A percentile compares a stretch with the other conserved stretches of the same genome.
Evolutionary conservation across 30 jellyfish, hydroid and myxozoan species (phyloP).

Genomic region (Hydractinia symbiolongicarpus): DNA sequence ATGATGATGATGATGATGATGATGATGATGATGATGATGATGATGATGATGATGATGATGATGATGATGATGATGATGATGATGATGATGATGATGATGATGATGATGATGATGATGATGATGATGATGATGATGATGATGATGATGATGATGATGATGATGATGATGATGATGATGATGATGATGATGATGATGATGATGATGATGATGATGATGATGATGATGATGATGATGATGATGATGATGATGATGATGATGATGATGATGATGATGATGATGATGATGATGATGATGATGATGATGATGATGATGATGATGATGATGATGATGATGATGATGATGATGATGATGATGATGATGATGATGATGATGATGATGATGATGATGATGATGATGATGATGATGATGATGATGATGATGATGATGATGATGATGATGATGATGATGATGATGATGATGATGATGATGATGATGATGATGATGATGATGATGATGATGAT

Average conservation of each 20-base stretch:
- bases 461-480: slow-evolving; percentile 13
- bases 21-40: slow-evolving; percentile 13
- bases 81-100: slow-evolving; percentile 13
- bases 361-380: slow-evolving; percentile 12
- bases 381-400: slow-evolving; percentile 13
- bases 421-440: background rate
- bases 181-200: slow-evolving; percentile 12
- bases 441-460: slow-evolving; percentile 13
- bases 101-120: slow-evolving; percentile 13
- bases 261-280: slow-evolving; percentile 13
- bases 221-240: slow-evolving; percentile 13
- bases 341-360: slow-evolving; percentile 13
- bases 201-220: slow-evolving; percentile 13
- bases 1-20: slow-evolving; percentile 12
- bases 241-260: background rate
- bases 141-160: slow-evolving; percentile 13
- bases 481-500: slow-evolving; percentile 12
- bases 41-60: slow-evolving; percentile 13
- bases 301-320: slow-evolving; percentile 12
- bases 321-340: slow-evolving; percentile 13
- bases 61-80: slow-evolving; percentile 1
- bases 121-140: slow-evolving; percentile 12
- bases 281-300: slow-evolving; percentile 13
- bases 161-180: slow-evolving; percentile 13
- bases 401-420: slow-evolving; percentile 13